These are phyloP conservation scores for Doryteuthis pealeii DNA, from an alignment of 1,140 invertebrate genomes.

Conservation along the genomic window DNA sequence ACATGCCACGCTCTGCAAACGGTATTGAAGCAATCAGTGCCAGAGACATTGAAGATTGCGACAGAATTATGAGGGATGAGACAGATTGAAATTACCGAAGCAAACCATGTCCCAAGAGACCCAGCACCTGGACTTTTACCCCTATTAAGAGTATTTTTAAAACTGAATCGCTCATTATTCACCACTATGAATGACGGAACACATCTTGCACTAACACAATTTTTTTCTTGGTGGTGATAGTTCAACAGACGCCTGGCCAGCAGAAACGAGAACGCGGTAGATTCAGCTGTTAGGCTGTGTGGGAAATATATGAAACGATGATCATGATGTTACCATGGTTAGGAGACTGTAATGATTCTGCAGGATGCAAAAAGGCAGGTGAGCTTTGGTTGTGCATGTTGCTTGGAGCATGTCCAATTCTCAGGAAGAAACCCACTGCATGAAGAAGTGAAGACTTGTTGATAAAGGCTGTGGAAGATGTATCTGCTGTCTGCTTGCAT, in stretches of 20 bases:
- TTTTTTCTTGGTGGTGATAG: background rate
- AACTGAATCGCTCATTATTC: background rate
- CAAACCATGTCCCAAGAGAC: conserved; percentile 7
- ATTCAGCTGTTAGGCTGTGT: background rate
- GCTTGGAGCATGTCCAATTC: background rate
- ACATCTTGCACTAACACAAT: background rate
- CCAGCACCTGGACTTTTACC: background rate
- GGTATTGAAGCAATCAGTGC: background rate
- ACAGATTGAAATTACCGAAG: background rate
- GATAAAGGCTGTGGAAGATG: background rate
- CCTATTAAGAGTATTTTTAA: background rate
- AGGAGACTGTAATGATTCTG: background rate
- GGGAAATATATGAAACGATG: background rate
- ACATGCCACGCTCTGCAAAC: background rate
- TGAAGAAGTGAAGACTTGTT: background rate
- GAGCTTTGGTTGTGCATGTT: background rate
- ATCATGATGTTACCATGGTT: background rate
- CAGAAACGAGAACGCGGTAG: background rate
- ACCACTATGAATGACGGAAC: background rate
- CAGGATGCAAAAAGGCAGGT: background rate
- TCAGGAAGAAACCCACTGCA: conserved; percentile 9
- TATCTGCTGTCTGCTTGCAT: background rate
- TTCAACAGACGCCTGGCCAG: background rate
- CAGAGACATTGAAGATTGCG: background rate
- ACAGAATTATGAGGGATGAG: background rate